Evolutionary conservation across 37 sponge, comb jelly and placozoan genomes (phyloP).

Genomic region (Lycopodina hypogea): DNA sequence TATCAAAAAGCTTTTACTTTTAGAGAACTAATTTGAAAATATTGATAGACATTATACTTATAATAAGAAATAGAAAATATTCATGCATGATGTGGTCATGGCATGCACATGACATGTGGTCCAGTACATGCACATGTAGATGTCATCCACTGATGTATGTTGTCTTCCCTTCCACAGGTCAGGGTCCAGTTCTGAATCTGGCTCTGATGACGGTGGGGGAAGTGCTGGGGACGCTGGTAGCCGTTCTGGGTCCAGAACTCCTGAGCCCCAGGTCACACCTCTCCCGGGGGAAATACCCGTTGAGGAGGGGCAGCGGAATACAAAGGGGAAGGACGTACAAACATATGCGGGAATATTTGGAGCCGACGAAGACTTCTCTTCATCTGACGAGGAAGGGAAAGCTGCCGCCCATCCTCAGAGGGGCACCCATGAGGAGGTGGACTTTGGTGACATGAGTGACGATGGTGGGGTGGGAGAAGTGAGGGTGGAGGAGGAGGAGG

Average conservation of each 20-base stretch:
- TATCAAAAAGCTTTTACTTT: no score
- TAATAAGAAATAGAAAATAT: no score
- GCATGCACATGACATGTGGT: no score
- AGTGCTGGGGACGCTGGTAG: background rate
- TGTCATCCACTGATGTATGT: no score
- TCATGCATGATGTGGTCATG: no score
- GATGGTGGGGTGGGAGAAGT: background rate
- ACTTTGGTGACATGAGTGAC: background rate
- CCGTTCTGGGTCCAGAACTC: background rate
- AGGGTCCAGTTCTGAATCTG: constrained; percentile 13
- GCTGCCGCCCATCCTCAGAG: no score
- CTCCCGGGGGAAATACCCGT: background rate
- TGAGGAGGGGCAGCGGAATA: background rate
- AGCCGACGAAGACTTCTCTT: constrained; percentile 58
- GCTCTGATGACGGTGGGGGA: background rate
- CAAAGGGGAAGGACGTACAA: background rate
- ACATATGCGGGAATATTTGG: constrained; percentile 62
- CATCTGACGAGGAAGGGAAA: constrained; percentile 16
- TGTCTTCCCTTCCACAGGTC: constrained; percentile 11
- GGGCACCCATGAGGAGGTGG: background rate
- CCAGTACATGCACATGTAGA: no score
- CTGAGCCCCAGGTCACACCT: constrained; percentile 9
- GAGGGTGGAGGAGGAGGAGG: constrained; percentile 24
- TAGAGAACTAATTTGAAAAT: no score
- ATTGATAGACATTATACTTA: no score